These are phyloP conservation scores for Globodera rostochiensis DNA, from an alignment of 1,140 invertebrate species.

Conservation along the genomic window DNA sequence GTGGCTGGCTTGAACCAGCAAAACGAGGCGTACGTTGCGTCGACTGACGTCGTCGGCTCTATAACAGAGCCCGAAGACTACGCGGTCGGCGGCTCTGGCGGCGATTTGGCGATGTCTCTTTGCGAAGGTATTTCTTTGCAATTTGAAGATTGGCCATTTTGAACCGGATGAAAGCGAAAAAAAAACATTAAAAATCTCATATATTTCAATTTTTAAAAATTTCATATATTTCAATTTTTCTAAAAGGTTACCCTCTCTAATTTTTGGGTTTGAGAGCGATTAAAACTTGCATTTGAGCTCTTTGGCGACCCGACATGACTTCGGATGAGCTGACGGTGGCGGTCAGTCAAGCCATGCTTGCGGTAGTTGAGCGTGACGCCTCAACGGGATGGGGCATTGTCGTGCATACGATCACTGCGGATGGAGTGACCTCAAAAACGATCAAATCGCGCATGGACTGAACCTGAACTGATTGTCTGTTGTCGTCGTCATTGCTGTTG, in stretches of 20 bases:
- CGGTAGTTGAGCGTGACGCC: slow-evolving; percentile 93
- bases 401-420: slow-evolving; percentile 81
- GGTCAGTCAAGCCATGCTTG: slow-evolving; percentile 91
- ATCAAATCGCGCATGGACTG: slow-evolving; percentile 65
- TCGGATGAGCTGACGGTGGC: slow-evolving; percentile 95
- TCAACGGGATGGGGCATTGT: slow-evolving; percentile 95
- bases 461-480: slow-evolving; percentile 35
- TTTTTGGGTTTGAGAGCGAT: no score
- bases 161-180: no score
- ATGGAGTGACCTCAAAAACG: slow-evolving; percentile 60
- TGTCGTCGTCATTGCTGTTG: neutral
- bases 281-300: slow-evolving; percentile 33
- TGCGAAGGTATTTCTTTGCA: slow-evolving; percentile 79
- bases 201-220: slow-evolving; percentile 74
- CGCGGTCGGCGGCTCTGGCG: slow-evolving; percentile 89
- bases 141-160: no score
- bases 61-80: slow-evolving; percentile 79
- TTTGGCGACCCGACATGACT: slow-evolving; percentile 67
- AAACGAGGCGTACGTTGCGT: slow-evolving; percentile 83
- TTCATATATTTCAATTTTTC: slow-evolving; percentile 74
- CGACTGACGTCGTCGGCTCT: slow-evolving; percentile 87
- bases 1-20: slow-evolving; percentile 88
- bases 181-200: no score
- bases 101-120: slow-evolving; percentile 93
- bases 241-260: slow-evolving; percentile 1